Conservation (phyloP, 2,888 invertebrate genomes). For the Schizaphis graminum region DNA sequence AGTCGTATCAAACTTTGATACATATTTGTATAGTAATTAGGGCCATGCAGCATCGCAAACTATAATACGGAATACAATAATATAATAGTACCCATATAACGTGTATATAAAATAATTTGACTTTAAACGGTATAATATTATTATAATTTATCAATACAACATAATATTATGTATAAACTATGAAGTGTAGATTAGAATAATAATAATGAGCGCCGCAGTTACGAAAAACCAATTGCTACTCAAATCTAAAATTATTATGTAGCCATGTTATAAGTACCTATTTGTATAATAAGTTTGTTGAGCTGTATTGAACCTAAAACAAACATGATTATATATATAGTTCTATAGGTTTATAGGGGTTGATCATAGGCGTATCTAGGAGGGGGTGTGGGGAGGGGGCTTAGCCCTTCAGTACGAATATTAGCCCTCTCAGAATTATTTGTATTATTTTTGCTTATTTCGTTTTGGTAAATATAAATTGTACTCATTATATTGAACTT, state of each 20-base stretch:
- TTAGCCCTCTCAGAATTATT: too few species aligned
- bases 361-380: too few species aligned
- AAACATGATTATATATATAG: not conserved
- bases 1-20: not conserved
- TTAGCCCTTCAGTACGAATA: too few species aligned
- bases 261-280: not conserved
- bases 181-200: not conserved
- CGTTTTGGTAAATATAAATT: too few species aligned
- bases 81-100: not conserved
- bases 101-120: not conserved
- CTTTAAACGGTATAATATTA: not conserved
- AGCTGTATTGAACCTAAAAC: not conserved
- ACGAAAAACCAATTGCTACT: not conserved
- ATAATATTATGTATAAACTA: not conserved
- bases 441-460: too few species aligned
- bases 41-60: not conserved
- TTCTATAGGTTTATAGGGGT: too few species aligned
- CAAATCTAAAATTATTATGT: not conserved
- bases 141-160: not conserved
- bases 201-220: not conserved
- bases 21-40: not conserved
- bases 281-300: not conserved
- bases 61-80: not conserved
- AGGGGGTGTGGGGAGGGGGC: too few species aligned
- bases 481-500: too few species aligned